Base-by-base conservation (phyloP, 2,113 vertebrate genomes). In the Oreochromis spilurus region DNA sequence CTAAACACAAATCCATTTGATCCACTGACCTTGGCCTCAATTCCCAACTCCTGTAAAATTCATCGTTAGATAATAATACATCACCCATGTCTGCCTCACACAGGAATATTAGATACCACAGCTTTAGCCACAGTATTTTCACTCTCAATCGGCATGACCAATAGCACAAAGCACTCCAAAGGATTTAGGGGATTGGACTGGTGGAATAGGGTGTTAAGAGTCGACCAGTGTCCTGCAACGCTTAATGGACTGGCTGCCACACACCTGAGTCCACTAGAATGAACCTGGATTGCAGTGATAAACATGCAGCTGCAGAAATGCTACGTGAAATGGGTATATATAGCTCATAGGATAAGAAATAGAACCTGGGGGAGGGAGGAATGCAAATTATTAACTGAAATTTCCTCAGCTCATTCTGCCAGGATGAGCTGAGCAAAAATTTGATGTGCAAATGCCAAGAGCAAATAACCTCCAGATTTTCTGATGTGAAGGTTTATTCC, bases 141-240 rank as follows among this genome's bases (percentile, higher is more conserved):
- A 34, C 86, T 79, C 87, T 84, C 75, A 67, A 36, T 58, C 62
- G 52, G 60, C 86, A 81, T n/a, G 7, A 80, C 70, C 92, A 86
- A 70, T 60, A 55, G 88, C 85, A 85, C 79, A 86, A 48, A 90
- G 85, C 70, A 62, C 90, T 90, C 87, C 48, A 65, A 82, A 86
- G 93, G 94, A 93, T 92, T 93, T 90, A 91, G 57, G 84, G 88
- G 89, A 94, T 86, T 86, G 90, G 87, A 83, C 72, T 17, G 87
- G 57, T 62, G 34, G 75, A 84, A 86, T 38, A 81, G 65, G 54
- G 45, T 65, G 38, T 87, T 54, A 48, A 81, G 81, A 80, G 83
- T 83, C 13, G 24, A 83, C 88, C 83, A 34, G 55, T 88, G 85
- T 83, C 88, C 85, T 84, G 90, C 21, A 86, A 55, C 17, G 78